Conservation (phyloP, 1,140 invertebrate species). For the Meloidogyne chitwoodi region DNA sequence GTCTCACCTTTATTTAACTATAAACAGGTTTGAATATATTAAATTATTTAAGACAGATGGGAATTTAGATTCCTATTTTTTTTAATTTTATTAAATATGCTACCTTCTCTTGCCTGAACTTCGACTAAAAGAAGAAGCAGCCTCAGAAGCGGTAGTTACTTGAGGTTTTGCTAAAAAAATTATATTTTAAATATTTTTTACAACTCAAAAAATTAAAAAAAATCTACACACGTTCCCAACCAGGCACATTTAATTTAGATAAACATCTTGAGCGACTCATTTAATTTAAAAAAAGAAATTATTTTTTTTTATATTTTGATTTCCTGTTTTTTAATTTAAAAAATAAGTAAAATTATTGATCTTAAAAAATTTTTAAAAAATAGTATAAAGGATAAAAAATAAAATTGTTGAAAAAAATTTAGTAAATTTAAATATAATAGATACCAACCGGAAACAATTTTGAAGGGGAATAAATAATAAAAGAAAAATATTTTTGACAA, state of each 20-base stretch:
- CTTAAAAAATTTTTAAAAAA: background rate
- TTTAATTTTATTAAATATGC: too few species aligned
- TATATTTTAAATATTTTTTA: background rate
- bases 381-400: background rate
- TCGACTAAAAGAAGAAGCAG: background rate
- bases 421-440: background rate
- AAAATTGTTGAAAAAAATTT: background rate
- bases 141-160: background rate
- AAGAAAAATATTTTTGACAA: background rate
- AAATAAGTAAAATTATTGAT: too few species aligned
- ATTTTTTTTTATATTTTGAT: too few species aligned
- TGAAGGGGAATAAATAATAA: background rate
- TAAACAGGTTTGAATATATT: too few species aligned
- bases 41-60: too few species aligned
- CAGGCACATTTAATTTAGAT: conserved; percentile 32
- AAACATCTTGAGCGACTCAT: conserved; percentile 39
- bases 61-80: too few species aligned
- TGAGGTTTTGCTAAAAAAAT: conserved; percentile 1
- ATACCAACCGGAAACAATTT: background rate
- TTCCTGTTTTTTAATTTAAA: too few species aligned
- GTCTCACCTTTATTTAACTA: too few species aligned
- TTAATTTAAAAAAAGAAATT: background rate
- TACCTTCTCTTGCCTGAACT: background rate
- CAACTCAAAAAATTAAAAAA: background rate
- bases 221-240: conserved; percentile 42